Evolutionary conservation across 2,113 vertebrate species (phyloP).

Genomic region (Nycticryphes semicollaris): DNA sequence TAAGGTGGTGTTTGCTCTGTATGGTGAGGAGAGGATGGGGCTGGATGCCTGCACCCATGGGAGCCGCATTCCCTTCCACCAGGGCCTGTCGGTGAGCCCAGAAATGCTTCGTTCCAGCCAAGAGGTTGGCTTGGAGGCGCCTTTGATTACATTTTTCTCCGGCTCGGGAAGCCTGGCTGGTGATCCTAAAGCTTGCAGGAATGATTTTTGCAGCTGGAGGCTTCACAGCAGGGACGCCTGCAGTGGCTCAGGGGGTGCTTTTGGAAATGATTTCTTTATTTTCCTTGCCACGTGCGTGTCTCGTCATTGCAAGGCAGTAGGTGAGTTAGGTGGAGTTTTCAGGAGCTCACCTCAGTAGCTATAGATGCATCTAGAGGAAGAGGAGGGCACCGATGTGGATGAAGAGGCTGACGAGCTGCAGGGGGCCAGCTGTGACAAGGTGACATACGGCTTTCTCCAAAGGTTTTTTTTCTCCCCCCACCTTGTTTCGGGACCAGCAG

Average conservation of each 20-base stretch:
- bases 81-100: background rate
- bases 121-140: rapidly evolving
- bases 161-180: background rate
- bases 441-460: background rate
- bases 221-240: background rate
- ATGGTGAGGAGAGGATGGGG: background rate
- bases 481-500: background rate
- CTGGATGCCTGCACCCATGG: background rate
- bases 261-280: background rate
- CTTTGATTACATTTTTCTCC: background rate
- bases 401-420: background rate
- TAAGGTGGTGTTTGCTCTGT: background rate
- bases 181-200: background rate
- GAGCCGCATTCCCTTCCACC: background rate
- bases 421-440: background rate
- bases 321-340: background rate
- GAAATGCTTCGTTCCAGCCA: background rate
- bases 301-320: rapidly evolving
- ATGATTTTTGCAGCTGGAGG: background rate
- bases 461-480: background rate
- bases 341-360: background rate
- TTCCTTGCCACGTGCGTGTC: rapidly evolving
- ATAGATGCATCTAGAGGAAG: background rate
- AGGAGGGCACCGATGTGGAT: rapidly evolving
- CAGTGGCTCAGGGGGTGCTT: background rate